Evolutionary conservation across 1,140 invertebrate genomes (phyloP).

Genomic region (Phenacoccus solenopsis): DNA sequence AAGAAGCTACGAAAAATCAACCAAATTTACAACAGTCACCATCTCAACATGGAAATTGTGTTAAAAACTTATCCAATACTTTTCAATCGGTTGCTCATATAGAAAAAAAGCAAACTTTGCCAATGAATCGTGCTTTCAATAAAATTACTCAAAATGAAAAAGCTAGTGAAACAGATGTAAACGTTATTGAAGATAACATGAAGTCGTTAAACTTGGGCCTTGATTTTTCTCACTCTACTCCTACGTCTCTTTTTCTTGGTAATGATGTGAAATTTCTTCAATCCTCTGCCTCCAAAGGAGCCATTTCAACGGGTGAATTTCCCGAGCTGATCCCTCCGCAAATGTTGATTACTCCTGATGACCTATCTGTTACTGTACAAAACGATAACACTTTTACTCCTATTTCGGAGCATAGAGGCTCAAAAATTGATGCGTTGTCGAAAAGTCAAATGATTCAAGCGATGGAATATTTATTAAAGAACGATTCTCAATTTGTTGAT

Average conservation of each 20-base stretch:
- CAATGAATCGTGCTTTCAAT: not conserved
- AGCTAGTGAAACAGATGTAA: not conserved
- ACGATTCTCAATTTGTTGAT: constrained; percentile 71
- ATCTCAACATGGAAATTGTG: not conserved
- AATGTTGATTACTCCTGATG: constrained; percentile 53
- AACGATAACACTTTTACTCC: constrained; percentile 24
- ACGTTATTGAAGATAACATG: not conserved
- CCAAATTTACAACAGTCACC: not conserved
- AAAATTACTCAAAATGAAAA: not conserved
- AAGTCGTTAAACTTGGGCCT: not conserved
- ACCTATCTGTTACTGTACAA: constrained; percentile 21
- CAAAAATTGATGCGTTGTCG: constrained; percentile 52
- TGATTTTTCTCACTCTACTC: not conserved
- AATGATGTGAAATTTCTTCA: not conserved
- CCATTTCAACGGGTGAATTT: not conserved
- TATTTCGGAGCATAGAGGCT: not conserved
- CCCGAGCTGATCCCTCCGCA: constrained; percentile 66
- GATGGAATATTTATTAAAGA: constrained; percentile 71
- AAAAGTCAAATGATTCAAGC: constrained; percentile 77
- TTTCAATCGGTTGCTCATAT: not conserved
- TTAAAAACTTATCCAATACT: not conserved
- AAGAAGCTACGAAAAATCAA: constrained; percentile 6
- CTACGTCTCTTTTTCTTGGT: too few relatives aligned
- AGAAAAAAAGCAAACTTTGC: not conserved
- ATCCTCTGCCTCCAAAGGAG: not conserved